Evolutionary conservation across 2,797 vertebrate species (phyloP).

Genomic region (Myotis myotis): DNA sequence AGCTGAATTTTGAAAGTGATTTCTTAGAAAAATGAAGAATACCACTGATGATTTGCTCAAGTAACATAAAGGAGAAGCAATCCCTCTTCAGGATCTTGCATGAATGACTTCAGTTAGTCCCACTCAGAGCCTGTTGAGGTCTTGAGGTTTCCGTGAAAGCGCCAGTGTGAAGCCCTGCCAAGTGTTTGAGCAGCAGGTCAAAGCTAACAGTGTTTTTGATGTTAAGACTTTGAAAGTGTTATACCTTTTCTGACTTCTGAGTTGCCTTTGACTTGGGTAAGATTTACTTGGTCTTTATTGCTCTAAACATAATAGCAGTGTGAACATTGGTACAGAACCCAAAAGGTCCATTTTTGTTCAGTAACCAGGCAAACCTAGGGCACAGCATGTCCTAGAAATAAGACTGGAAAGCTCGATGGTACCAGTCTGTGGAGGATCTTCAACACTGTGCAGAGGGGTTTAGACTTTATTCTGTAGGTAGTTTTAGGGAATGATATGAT

Average conservation of each 20-base stretch:
- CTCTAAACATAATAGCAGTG: neutral
- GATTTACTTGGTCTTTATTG: neutral
- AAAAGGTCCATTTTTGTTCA: neutral
- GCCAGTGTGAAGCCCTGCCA: neutral
- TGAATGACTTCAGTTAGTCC: neutral
- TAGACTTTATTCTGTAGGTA: neutral
- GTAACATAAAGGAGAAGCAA: neutral
- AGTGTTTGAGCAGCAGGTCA: neutral
- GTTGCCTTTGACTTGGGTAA: neutral
- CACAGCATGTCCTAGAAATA: neutral
- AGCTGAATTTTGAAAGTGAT: constrained; percentile 11
- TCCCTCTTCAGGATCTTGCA: neutral
- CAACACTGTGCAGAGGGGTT: neutral
- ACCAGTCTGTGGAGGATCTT: neutral
- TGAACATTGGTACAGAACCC: neutral
- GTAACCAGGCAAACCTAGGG: neutral
- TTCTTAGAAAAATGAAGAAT: neutral
- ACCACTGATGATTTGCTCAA: neutral
- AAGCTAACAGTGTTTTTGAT: neutral
- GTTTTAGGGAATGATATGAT: neutral
- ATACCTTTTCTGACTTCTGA: neutral
- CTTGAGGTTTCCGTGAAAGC: neutral
- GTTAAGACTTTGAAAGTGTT: neutral
- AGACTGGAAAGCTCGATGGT: neutral
- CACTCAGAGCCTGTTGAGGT: neutral